These are phyloP conservation scores for Drosophila sordidapex DNA, from an alignment of 2,888 invertebrate genomes.

Conservation along the genomic window DNA sequence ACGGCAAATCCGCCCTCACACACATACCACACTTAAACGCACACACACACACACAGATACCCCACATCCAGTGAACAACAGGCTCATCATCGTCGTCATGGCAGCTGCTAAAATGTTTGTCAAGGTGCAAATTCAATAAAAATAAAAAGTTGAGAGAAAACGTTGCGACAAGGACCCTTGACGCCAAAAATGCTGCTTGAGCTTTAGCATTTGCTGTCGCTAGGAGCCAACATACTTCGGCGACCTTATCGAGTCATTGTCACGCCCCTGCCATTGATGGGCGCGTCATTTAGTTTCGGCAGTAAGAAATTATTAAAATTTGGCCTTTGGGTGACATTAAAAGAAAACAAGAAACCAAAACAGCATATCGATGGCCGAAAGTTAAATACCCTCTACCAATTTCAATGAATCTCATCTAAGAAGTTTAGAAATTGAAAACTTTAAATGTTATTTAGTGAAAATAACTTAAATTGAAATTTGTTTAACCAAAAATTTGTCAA, in stretches of 20 bases:
- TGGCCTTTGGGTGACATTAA: slow-evolving; percentile 69
- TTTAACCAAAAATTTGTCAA: not conserved
- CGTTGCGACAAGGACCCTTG: slow-evolving; percentile 18
- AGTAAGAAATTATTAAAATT: slow-evolving; percentile 72
- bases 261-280: slow-evolving; percentile 64
- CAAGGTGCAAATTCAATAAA: slow-evolving; percentile 80
- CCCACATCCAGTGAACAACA: slow-evolving; percentile 34
- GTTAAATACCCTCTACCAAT: not conserved
- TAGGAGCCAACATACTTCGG: slow-evolving; percentile 55
- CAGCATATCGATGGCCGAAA: not conserved
- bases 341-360: slow-evolving; percentile 30
- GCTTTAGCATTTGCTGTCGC: slow-evolving; percentile 48
- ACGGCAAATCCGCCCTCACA: not conserved
- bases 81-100: slow-evolving; percentile 31
- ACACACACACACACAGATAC: not conserved
- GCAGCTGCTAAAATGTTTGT: slow-evolving; percentile 72
- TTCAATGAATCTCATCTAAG: not conserved
- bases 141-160: slow-evolving; percentile 63
- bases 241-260: slow-evolving; percentile 76
- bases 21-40: not conserved
- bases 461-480: not conserved
- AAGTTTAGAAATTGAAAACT: not conserved
- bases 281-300: slow-evolving; percentile 60
- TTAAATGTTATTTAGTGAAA: not conserved
- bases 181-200: slow-evolving; percentile 13